Conservation (phyloP, 53 echinoderm and acorn worm species). For the Henricia sp. region DNA sequence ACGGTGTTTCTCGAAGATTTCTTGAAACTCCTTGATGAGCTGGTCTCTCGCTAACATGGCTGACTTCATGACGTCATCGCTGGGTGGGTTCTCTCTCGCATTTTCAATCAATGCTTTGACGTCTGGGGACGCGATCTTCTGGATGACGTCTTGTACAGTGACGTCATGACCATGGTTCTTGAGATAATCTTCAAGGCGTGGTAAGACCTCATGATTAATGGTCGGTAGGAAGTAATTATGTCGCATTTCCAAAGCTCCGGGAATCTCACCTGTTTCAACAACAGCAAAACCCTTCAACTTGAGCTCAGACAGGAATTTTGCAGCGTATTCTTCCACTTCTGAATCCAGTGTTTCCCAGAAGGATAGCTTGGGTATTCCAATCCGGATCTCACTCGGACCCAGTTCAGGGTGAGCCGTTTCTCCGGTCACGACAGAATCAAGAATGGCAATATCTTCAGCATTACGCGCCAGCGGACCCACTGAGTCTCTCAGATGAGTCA, state of each 20-base stretch:
- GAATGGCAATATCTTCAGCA: slow-evolving; percentile 31
- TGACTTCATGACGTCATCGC: background rate
- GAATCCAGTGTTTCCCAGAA: slow-evolving; percentile 40
- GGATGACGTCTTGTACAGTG: slow-evolving; percentile 13
- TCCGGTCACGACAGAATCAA: slow-evolving; percentile 33
- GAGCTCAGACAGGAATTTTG: slow-evolving; percentile 3
- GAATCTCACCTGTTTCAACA: slow-evolving; percentile 24
- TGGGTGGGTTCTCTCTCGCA: background rate
- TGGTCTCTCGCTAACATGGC: slow-evolving; percentile 21
- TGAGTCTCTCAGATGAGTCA: slow-evolving; percentile 29
- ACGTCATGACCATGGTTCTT: slow-evolving; percentile 18
- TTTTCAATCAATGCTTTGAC: background rate
- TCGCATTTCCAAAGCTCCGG: slow-evolving; percentile 11
- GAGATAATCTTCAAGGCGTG: slow-evolving; percentile 28
- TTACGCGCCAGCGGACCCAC: slow-evolving; percentile 31
- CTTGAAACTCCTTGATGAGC: background rate
- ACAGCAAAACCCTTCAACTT: slow-evolving; percentile 14
- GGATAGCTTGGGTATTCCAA: slow-evolving; percentile 26
- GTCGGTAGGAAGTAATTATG: background rate
- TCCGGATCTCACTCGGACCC: background rate
- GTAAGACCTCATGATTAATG: slow-evolving; percentile 7
- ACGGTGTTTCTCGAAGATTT: slow-evolving; percentile 26
- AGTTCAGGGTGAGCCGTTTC: slow-evolving; percentile 12
- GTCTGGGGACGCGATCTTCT: slow-evolving; percentile 27
- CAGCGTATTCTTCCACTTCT: slow-evolving; percentile 14